Percentiles rank a stretch among this genome's conserved stretches.
Conservation (phyloP, 1,140 invertebrate genomes). For the Frieseomelitta varia region DNA sequence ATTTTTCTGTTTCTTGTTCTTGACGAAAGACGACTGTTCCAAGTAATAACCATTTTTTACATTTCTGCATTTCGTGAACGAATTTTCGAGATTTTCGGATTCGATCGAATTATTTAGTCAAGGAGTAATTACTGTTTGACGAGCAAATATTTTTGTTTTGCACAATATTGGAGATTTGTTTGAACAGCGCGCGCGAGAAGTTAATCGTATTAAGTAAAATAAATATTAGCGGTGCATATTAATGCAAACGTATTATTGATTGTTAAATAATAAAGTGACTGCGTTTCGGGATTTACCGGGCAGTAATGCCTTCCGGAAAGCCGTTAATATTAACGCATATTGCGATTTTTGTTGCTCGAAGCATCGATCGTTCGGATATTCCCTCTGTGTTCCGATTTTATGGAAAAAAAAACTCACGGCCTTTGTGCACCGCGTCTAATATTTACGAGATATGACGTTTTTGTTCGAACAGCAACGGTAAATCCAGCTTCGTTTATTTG, state of each 20-base stretch:
- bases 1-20: too few species aligned
- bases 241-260: neutral
- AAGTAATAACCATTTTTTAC: too few species aligned
- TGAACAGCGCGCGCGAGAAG: neutral
- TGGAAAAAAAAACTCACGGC: neutral
- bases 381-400: neutral
- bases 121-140: neutral
- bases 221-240: neutral
- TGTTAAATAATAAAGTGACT: neutral
- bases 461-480: neutral
- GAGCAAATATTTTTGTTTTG: neutral
- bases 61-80: neutral
- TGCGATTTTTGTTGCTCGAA: neutral
- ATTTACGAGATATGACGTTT: neutral
- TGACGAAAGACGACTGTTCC: too few species aligned
- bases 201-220: constrained; percentile 3
- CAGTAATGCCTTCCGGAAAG: neutral
- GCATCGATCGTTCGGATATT: neutral
- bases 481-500: neutral
- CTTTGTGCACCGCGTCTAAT: neutral
- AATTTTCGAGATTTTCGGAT: neutral
- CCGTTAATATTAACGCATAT: neutral
- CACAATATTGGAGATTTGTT: neutral
- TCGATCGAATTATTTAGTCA: neutral
- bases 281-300: neutral